Conservation (phyloP, 2,888 invertebrate genomes). For the Tachina fera region DNA sequence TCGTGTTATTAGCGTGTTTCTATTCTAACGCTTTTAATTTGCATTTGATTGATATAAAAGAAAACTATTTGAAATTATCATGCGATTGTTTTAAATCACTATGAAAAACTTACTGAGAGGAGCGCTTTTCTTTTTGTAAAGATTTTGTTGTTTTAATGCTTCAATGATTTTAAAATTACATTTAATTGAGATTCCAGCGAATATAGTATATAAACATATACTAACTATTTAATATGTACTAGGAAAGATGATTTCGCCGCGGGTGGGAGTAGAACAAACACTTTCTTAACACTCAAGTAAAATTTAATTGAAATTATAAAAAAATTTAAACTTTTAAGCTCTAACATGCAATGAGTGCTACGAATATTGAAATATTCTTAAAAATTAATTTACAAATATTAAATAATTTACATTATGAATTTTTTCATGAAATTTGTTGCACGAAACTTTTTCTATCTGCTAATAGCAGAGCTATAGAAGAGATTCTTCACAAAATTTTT, state of each 20-base stretch:
- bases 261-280: background rate
- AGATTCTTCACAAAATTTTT: too few relatives aligned
- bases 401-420: too few relatives aligned
- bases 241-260: background rate
- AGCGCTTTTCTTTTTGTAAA: background rate
- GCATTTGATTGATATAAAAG: slow-evolving; percentile 36
- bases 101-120: slow-evolving; percentile 15
- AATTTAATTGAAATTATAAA: background rate
- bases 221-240: background rate
- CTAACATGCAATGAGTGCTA: background rate
- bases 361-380: background rate
- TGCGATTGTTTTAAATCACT: slow-evolving; percentile 20
- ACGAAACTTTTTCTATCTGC: too few relatives aligned
- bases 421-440: too few relatives aligned
- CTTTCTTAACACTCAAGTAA: background rate
- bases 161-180: slow-evolving; percentile 48
- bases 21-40: slow-evolving; percentile 36
- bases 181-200: slow-evolving; percentile 23
- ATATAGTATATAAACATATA: too few relatives aligned
- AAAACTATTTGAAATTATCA: slow-evolving; percentile 55
- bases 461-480: too few relatives aligned
- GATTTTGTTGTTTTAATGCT: slow-evolving; percentile 38
- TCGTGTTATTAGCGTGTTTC: slow-evolving; percentile 36
- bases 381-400: too few relatives aligned
- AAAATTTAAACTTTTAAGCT: background rate